Evolutionary conservation across 2,888 invertebrate genomes (phyloP).

Genomic region (Cerastoderma edule): DNA sequence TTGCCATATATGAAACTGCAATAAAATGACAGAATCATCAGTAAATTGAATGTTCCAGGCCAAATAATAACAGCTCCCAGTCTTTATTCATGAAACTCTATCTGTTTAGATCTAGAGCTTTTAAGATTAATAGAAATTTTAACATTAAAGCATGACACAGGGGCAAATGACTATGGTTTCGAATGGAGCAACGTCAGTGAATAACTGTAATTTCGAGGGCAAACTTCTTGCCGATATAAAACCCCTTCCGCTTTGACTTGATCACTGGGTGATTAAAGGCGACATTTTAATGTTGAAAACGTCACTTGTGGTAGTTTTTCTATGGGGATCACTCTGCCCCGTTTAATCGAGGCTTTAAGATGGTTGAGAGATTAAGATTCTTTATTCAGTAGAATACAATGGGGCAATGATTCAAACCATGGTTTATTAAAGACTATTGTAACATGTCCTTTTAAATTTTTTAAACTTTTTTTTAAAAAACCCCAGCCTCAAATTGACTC

Average conservation of each 20-base stretch:
- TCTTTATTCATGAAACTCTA: conserved; percentile 58
- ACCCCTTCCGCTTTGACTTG: conserved; percentile 20
- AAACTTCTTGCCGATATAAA: conserved; percentile 23
- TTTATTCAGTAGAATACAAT: too few species aligned
- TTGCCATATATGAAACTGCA: conserved; percentile 58
- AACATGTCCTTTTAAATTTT: too few species aligned
- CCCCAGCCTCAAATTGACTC: too few species aligned
- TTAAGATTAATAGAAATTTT: conserved; percentile 61
- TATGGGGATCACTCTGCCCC: neutral
- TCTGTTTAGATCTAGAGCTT: conserved; percentile 56
- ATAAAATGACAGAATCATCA: conserved; percentile 58
- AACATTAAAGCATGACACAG: conserved; percentile 40
- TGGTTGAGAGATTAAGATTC: neutral
- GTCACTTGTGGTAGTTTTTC: conserved; percentile 3
- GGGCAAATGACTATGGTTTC: conserved; percentile 18
- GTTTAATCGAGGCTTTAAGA: conserved; percentile 1
- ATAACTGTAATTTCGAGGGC: conserved; percentile 25
- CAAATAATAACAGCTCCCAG: conserved; percentile 49
- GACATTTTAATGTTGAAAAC: conserved; percentile 19
- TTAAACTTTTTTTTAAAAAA: too few species aligned
- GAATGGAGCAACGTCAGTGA: neutral
- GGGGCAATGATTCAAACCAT: too few species aligned
- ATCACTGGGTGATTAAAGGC: conserved; percentile 18
- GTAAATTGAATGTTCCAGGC: conserved; percentile 59
- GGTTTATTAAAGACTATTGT: too few species aligned